Conservation (phyloP, 2,888 invertebrate species). For the Carabus problematicus region DNA sequence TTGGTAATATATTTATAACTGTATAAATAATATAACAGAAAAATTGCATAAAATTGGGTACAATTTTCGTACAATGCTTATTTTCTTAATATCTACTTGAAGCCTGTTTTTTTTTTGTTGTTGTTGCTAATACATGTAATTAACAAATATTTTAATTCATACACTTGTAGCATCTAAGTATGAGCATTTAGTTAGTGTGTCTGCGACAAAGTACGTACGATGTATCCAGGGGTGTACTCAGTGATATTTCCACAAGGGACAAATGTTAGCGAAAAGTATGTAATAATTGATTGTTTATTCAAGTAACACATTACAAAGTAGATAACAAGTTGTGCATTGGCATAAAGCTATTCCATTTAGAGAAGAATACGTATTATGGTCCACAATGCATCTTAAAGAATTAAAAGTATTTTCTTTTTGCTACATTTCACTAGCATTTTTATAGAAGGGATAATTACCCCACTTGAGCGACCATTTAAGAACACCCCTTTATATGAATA, state of each 20-base stretch:
- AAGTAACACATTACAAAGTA: no score
- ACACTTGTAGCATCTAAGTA: constrained; percentile 29
- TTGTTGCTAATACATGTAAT: constrained; percentile 34
- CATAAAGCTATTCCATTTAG: no score
- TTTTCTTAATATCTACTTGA: constrained; percentile 29
- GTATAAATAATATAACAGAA: constrained; percentile 19
- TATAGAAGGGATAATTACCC: constrained; percentile 32
- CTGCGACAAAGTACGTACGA: background rate
- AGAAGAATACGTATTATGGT: no score
- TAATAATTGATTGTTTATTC: no score
- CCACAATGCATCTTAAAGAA: no score
- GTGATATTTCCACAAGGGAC: no score
- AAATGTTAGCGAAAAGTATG: no score
- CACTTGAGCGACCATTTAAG: background rate
- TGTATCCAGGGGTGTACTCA: background rate
- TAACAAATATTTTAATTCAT: constrained; percentile 34
- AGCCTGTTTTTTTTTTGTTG: no score
- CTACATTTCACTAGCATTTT: constrained; percentile 10
- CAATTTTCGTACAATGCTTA: constrained; percentile 40
- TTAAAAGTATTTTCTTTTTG: background rate
- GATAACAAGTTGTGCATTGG: no score
- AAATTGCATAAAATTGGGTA: constrained; percentile 15
- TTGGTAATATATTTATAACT: background rate
- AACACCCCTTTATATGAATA: background rate
- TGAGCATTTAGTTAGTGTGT: constrained; percentile 29